A percentile compares a stretch with the other conserved stretches of the same genome.
Conservation (phyloP, 2,113 vertebrate genomes). For the Oryzias curvinotus region DNA sequence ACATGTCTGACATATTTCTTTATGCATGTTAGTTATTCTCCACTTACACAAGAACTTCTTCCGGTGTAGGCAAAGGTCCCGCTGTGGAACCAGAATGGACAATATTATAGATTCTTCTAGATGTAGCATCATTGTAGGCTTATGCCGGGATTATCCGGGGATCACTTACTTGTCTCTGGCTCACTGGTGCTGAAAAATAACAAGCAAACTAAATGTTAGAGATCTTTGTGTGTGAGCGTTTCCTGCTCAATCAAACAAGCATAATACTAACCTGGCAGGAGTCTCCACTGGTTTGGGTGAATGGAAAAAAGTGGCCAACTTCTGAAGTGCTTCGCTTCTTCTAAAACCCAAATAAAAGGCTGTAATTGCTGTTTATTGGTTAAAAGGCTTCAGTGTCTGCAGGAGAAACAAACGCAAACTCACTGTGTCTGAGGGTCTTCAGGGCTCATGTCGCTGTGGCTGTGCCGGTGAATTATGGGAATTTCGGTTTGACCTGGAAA, state of each 20-base stretch:
- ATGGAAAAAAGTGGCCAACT: constrained; percentile 78
- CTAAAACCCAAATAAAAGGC: neutral
- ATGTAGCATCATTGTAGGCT: neutral
- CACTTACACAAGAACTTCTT: constrained; percentile 50
- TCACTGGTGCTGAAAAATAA: constrained; percentile 20
- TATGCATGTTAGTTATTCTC: constrained; percentile 1
- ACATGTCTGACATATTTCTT: constrained; percentile 27
- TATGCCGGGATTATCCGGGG: neutral
- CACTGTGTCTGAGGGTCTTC: constrained; percentile 45
- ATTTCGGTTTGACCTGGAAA: constrained; percentile 42
- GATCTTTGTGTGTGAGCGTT: neutral
- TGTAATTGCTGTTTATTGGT: neutral
- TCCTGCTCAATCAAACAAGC: neutral
- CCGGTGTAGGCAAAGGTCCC: constrained; percentile 27
- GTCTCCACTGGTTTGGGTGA: constrained; percentile 38
- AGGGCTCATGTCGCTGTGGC: constrained; percentile 39
- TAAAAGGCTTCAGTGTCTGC: neutral
- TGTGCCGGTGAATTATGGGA: constrained; percentile 45
- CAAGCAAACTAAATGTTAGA: constrained; percentile 9
- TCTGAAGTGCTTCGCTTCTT: constrained; percentile 77
- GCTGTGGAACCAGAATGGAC: constrained; percentile 5
- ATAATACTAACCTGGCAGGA: constrained; percentile 32
- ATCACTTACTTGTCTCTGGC: constrained; percentile 57
- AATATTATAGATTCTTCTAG: neutral
- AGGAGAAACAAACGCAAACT: constrained; percentile 26